Percentiles rank a stretch among this genome's conserved stretches.
These are phyloP conservation scores for Tricholaema leucomelas DNA, from an alignment of 2,113 vertebrate genomes.

Conservation along the genomic window DNA sequence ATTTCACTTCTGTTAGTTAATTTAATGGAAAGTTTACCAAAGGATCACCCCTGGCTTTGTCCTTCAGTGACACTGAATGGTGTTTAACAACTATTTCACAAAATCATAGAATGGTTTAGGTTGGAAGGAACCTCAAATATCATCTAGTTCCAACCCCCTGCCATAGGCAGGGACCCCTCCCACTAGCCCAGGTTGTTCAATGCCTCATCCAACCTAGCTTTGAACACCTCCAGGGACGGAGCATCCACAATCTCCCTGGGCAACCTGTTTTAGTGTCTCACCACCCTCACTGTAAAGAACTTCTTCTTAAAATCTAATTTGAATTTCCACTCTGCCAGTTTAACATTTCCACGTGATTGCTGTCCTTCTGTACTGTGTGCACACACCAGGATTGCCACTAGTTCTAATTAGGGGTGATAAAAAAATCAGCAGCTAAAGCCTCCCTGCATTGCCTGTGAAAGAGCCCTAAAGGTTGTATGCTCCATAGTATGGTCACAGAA, in stretches of 20 bases:
- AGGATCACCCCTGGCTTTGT: not conserved
- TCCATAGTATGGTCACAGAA: not conserved
- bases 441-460: not conserved
- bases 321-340: too few relatives aligned
- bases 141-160: too few relatives aligned
- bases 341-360: not conserved
- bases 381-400: rapidly evolving
- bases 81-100: not conserved
- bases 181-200: too few relatives aligned
- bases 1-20: not conserved
- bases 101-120: too few relatives aligned
- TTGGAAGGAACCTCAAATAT: too few relatives aligned
- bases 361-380: not conserved
- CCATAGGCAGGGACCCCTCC: too few relatives aligned
- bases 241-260: too few relatives aligned
- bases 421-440: not conserved
- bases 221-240: too few relatives aligned
- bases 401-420: not conserved
- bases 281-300: too few relatives aligned
- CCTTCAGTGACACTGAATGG: not conserved
- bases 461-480: not conserved
- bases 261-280: too few relatives aligned
- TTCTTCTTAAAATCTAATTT: too few relatives aligned
- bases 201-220: too few relatives aligned
- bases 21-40: not conserved